Base-by-base conservation (phyloP, 2,113 vertebrate species). In the Octodon degus region DNA sequence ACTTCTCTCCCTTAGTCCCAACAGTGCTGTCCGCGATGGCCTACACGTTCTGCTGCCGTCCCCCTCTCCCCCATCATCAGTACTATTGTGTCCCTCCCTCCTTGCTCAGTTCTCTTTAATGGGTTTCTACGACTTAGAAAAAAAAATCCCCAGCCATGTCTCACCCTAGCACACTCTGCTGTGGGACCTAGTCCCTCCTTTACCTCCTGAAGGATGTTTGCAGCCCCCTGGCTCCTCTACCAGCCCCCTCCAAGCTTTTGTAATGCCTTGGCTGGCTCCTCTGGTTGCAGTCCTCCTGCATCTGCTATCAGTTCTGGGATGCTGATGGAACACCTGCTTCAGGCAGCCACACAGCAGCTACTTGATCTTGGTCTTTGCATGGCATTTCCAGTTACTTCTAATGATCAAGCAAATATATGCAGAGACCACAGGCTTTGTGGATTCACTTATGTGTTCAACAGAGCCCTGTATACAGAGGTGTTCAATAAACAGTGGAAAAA, bases 401-500 rank as follows among this genome's bases (percentile, higher is more conserved):
- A 70, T 72, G 43, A 43, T 16, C n/a, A 88, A 62, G 30, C 86
- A 82, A 86, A 19, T 34, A 40, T 50, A 20, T 40, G 65, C 65
- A 47, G 17, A 74, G 32, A 82, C 32, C 19, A 63, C 67, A 10
- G 67, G 63, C 55, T 67, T 91, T 91, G 17, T n/a, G 60, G 20
- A 53, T 24, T 68, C 16, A 30, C 13, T 40, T 6, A 27, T 5
- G 16, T 74, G 19, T 37, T 32, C 40, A 53, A 84, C 6, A 65
- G 37, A 37, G 30, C 34, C 55, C 74, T 9, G 12, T 34, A 62
- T 53, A 83, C 5, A 82, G 4, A 68, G 14, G 67, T 32, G 70
- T 30, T 72, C 40, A 79, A 68, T 19, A 62, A 93, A 74, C 20
- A 82, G 17, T 25, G 76, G 92, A 82, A 67, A n/a, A 87, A 95